Evolutionary conservation across 2,797 vertebrate species (phyloP), one percentile per base, ranked within the genome.

Genomic region (Salmo trutta): DNA sequence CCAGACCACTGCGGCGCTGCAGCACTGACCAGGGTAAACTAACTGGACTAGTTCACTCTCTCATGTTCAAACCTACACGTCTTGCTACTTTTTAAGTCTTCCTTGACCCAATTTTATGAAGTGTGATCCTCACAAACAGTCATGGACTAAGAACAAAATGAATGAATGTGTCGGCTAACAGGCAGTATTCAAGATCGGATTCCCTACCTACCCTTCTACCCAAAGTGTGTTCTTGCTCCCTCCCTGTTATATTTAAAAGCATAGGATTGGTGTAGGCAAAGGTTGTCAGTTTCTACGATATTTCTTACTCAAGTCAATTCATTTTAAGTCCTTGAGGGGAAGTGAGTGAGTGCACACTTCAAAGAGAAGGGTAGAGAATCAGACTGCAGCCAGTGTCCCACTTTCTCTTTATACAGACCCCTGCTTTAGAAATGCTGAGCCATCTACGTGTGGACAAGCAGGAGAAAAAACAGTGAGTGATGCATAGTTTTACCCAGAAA

Each of bases 1-100:
- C 95, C 0, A 93, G 95, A 82, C 95, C 94, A 2, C 86, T 95
- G 27, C 94, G 93, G 5, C 93, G 93, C 73, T 78, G 84, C 77
- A 81, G 84, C 71, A 54, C 71, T 12, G 79, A 87, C 65, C 82
- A 80, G 24, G 90, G 93, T 94, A 82, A 86, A 82, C 72, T 17
- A 86, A 82, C 74, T 17, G 6, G 4, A 68, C 64, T 16, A 14
- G n/a, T 16, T 19, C n/a, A 4, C 52, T 27, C 6, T 10, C 47
- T 19, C 51, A 65, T 24, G 19, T 27, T 24, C 71, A 51, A 36
- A 14, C n/a, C 24, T 47, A 76, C 21, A 71, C 53, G n/a, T 21
- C 29, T 66, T 17, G 29, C 5, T 64, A 27, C 8, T 8, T 59
- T 59, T 59, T 21, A 21, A 59, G n/a, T 19, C 5, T 21, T 59